Evolutionary conservation across 1,140 invertebrate species (phyloP), one percentile per base, ranked within the genome.

Genomic region (Cherax quadricarinatus): DNA sequence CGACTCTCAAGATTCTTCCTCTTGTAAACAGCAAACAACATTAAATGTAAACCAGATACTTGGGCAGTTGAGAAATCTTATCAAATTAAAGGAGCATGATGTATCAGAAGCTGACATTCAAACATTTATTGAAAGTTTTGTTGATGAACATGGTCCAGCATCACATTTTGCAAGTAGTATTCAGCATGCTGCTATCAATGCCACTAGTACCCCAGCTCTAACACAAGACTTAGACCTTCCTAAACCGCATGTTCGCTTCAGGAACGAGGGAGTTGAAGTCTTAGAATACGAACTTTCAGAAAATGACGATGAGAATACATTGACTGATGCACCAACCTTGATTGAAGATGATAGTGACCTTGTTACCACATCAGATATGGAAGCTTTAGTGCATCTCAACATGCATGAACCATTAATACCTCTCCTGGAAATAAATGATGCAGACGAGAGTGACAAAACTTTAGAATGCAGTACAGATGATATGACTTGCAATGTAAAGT

Each of bases 331-430:
- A 3, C 24, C 89, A 9, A 88, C 93, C 41, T 16, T 86, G 70
- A 49, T 51, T 21, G 89, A 79, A 49, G 93, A 92, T 80, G 89
- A 91, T 30, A 91, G 92, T 53, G 93, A 94, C 30, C n/a, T 94
- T n/a, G 79, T 93, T 2, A 91, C 75, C 66, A 84, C 83, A 12
- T 94, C 92, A 48, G 93, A 94, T 51, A 73, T 94, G 73, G 93
- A 94, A 53, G 80, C 82, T 66, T 78, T 94, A 70, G 81, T 70
- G 24, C 73, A 86, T 14, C 49, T 91, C 16, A 85, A 66, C 16
- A 4, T 66, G 41, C 21, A 70, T 48, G 21, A 24, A 87, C 21
- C 75, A 81, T 16, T 62, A 82, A 41, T 66, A 24, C 4, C 10
- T 41, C n/a, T n/a, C 10, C 10, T 10, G 12, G 24, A 49, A 30